Conservation (phyloP, 1,140 invertebrate genomes). For the Drosophila arizonae region DNA sequence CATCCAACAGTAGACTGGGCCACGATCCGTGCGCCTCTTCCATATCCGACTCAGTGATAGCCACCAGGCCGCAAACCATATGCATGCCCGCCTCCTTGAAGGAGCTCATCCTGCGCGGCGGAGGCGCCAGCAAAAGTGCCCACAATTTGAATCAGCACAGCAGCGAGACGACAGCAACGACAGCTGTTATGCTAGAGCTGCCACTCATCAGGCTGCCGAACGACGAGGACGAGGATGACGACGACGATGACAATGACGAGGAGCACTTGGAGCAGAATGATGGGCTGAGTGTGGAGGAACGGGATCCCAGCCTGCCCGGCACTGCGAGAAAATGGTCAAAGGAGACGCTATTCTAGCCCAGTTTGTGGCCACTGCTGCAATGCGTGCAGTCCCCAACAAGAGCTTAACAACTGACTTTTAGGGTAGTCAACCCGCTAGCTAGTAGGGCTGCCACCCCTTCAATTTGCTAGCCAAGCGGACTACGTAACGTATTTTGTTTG, state of each 20-base stretch:
- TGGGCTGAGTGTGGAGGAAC: conserved; percentile 29
- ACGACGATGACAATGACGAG: conserved; percentile 19
- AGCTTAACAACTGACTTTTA: conserved; percentile 76
- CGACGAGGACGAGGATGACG: conserved; percentile 47
- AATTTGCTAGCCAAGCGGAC: conserved; percentile 6
- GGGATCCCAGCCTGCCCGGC: conserved; percentile 80
- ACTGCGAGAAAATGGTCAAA: conserved; percentile 81
- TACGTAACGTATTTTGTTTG: conserved; percentile 21
- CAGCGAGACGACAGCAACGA: conserved; percentile 46
- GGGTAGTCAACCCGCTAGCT: conserved; percentile 24
- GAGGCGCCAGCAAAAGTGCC: conserved; percentile 59
- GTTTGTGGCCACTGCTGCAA: conserved; percentile 55
- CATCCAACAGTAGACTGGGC: conserved; percentile 65
- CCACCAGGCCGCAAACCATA: conserved; percentile 67
- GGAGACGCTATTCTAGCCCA: conserved; percentile 83
- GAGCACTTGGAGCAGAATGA: background rate
- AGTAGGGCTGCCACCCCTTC: conserved; percentile 11
- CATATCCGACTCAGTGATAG: conserved; percentile 75
- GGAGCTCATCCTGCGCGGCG: conserved; percentile 72
- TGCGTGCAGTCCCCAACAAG: conserved; percentile 61
- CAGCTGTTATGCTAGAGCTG: conserved; percentile 79
- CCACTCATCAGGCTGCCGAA: conserved; percentile 76
- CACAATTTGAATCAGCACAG: conserved; percentile 55
- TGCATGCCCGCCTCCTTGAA: conserved; percentile 76
- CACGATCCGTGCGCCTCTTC: conserved; percentile 76